A percentile compares a stretch with the other conserved stretches of the same genome.
Conservation (phyloP, 2,113 vertebrate species). For the Apteryx mantelli region DNA sequence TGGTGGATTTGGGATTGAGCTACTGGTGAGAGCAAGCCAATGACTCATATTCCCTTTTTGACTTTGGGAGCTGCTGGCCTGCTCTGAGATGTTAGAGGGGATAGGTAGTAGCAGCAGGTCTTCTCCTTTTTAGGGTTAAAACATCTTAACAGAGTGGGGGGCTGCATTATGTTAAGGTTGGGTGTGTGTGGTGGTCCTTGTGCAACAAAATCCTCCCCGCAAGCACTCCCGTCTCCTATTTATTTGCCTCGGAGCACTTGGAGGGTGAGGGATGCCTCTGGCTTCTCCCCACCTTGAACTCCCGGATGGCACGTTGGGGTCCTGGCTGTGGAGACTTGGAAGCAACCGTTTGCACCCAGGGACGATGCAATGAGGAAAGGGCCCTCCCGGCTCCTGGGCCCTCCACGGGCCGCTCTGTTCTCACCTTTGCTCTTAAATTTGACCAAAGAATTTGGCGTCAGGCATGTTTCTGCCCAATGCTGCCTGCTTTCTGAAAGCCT, state of each 20-base stretch:
- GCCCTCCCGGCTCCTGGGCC: neutral
- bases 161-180: neutral
- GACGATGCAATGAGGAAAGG: neutral
- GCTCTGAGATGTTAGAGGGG: neutral
- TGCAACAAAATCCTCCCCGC: neutral
- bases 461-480: neutral
- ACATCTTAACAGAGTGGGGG: accelerated
- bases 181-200: neutral
- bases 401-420: neutral
- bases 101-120: neutral
- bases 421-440: neutral
- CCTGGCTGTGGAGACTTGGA: neutral
- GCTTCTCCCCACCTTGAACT: neutral
- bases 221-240: neutral
- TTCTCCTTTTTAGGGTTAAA: neutral
- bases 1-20: neutral
- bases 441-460: neutral
- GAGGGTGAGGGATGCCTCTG: neutral
- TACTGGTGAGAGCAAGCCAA: neutral
- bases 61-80: neutral
- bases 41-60: neutral
- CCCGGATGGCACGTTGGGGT: neutral
- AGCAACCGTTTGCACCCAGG: neutral
- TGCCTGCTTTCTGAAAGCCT: neutral
- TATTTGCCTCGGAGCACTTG: accelerated